Percentiles rank a stretch among this genome's conserved stretches.
phyloP scores from a whole-genome alignment of 2,113 vertebrate genomes.

The Verasper variegatus region DNA sequence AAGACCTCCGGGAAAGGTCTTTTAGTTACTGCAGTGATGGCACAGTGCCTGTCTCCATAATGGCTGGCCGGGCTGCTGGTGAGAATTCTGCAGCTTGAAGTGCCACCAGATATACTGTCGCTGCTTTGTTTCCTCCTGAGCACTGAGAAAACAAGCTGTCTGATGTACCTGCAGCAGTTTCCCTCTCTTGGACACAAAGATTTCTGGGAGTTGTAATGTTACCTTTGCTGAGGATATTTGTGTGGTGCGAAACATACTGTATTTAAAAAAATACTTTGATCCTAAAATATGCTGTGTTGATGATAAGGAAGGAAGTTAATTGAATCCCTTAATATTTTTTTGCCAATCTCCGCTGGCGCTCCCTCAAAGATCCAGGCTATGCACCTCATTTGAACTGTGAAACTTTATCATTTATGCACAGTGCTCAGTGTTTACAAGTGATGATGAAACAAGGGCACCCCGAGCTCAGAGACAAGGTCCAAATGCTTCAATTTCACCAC shows the following conservation, averaged over 20 bases:
- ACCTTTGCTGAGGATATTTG: slow-evolving; percentile 38
- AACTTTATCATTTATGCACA: slow-evolving; percentile 66
- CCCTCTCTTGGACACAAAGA: slow-evolving; percentile 9
- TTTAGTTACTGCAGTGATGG: slow-evolving; percentile 55
- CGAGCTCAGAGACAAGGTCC: slow-evolving; percentile 53
- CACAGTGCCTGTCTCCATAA: slow-evolving; percentile 41
- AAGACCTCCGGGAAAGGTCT: slow-evolving; percentile 29
- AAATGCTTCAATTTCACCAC: slow-evolving; percentile 57
- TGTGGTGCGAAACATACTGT: slow-evolving; percentile 28
- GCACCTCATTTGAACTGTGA: slow-evolving; percentile 55
- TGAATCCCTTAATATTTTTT: slow-evolving; percentile 59
- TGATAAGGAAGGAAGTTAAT: slow-evolving; percentile 65
- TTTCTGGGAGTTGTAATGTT: slow-evolving; percentile 11
- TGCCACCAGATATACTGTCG: slow-evolving; percentile 42
- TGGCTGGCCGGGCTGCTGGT: slow-evolving; percentile 47
- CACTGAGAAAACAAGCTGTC: slow-evolving; percentile 46
- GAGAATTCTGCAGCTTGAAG: slow-evolving; percentile 58
- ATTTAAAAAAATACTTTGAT: slow-evolving; percentile 52
- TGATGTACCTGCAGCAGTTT: slow-evolving; percentile 23
- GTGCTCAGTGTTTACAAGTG: slow-evolving; percentile 61
- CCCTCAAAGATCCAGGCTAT: slow-evolving; percentile 40
- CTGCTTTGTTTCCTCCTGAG: slow-evolving; percentile 45
- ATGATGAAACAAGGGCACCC: slow-evolving; percentile 52
- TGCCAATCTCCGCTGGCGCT: slow-evolving; percentile 54
- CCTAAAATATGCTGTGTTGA: slow-evolving; percentile 52